Conservation (phyloP, 2,888 invertebrate genomes). For the Caenorhabditis angaria region DNA sequence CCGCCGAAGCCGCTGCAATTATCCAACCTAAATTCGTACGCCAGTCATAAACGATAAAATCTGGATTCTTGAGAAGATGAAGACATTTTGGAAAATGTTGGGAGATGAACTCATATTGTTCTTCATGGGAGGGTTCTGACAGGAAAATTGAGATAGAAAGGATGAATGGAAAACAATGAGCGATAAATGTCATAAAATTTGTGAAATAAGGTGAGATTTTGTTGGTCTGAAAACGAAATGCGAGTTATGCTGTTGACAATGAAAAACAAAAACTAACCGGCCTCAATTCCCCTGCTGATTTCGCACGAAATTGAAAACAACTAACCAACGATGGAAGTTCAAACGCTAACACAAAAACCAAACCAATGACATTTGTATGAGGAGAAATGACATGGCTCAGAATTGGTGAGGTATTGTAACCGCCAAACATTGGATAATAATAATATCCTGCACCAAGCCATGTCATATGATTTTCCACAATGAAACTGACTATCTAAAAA, state of each 20-base stretch:
- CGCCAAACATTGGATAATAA: conserved; percentile 29
- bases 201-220: background rate
- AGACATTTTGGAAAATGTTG: conserved; percentile 19
- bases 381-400: background rate
- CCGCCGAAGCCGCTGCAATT: conserved; percentile 13
- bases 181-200: conserved; percentile 6
- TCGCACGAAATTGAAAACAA: conserved; percentile 22
- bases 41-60: conserved; percentile 23
- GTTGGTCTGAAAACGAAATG: background rate
- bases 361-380: background rate
- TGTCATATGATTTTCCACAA: conserved; percentile 28
- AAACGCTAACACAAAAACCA: conserved; percentile 8
- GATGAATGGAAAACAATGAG: conserved; percentile 28
- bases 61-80: conserved; percentile 6
- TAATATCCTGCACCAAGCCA: conserved; percentile 30
- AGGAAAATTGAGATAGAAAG: conserved; percentile 11
- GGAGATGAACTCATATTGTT: conserved; percentile 9
- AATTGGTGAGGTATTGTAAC: conserved; percentile 13
- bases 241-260: conserved; percentile 17
- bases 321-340: conserved; percentile 20
- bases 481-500: conserved; percentile 10
- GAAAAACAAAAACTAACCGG: no score
- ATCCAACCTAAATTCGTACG: conserved; percentile 12
- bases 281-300: conserved; percentile 16
- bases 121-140: conserved; percentile 10